phyloP scores from a whole-genome alignment of 1,140 invertebrate species.

The Epicauta chinensis region DNA sequence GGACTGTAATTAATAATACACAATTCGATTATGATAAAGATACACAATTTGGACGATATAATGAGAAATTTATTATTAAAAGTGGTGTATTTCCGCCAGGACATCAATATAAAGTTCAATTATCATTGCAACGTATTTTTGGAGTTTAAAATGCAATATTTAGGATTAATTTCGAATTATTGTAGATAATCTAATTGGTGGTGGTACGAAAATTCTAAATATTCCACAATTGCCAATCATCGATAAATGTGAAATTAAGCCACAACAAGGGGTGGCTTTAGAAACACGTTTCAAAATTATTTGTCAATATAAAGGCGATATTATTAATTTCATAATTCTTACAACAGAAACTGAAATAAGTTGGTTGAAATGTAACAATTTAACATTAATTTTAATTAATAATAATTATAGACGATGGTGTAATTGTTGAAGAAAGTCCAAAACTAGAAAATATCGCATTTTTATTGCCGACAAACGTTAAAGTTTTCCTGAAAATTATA shows the following conservation, averaged over 20 bases:
- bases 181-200: background rate
- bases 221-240: background rate
- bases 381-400: no score
- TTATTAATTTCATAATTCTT: background rate
- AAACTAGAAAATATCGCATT: background rate
- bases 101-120: background rate
- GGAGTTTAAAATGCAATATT: no score
- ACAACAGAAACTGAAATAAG: background rate
- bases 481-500: conserved; percentile 1
- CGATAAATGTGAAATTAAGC: background rate
- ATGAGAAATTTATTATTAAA: conserved; percentile 6
- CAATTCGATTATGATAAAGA: conserved; percentile 3
- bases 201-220: background rate
- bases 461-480: background rate
- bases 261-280: background rate
- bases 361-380: no score
- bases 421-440: background rate
- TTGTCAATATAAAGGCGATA: conserved; percentile 6
- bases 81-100: conserved; percentile 1
- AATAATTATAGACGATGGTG: background rate
- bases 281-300: background rate
- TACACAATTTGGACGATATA: conserved; percentile 6
- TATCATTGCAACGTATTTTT: background rate
- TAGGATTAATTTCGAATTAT: no score
- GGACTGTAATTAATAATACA: background rate